Conservation (phyloP, 2,797 vertebrate species). For the Sciaenops ocellatus region DNA sequence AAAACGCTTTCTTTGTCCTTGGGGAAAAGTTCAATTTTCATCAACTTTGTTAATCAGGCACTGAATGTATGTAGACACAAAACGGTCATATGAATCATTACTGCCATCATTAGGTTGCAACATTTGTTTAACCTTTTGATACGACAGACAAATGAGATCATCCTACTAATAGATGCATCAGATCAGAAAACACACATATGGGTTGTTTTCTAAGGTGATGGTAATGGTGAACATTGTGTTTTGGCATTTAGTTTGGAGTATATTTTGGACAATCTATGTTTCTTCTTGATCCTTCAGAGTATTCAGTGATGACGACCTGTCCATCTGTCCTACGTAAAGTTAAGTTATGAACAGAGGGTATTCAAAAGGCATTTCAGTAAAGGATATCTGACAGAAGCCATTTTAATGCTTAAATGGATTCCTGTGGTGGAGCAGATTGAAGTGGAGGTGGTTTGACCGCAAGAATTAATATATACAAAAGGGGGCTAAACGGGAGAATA, state of each 20-base stretch:
- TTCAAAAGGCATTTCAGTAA: slow-evolving; percentile 58
- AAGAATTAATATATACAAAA: slow-evolving; percentile 77
- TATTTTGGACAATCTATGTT: slow-evolving; percentile 4
- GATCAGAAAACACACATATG: background rate
- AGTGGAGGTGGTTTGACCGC: slow-evolving; percentile 71
- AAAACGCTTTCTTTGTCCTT: too few relatives aligned
- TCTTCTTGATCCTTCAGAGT: slow-evolving; percentile 2
- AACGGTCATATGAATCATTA: background rate
- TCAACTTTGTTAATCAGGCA: too few relatives aligned
- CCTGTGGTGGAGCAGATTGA: slow-evolving; percentile 74
- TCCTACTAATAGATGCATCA: background rate
- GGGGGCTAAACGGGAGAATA: slow-evolving; percentile 75
- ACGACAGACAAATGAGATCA: background rate
- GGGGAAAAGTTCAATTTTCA: too few relatives aligned
- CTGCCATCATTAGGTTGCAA: too few relatives aligned
- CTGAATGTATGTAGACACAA: background rate
- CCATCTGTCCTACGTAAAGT: slow-evolving; percentile 34
- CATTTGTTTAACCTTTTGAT: background rate
- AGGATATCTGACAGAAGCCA: slow-evolving; percentile 60
- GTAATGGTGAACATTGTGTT: slow-evolving; percentile 2
- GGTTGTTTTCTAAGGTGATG: background rate
- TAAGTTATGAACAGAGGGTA: slow-evolving; percentile 41
- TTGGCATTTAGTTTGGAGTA: background rate
- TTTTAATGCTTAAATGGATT: slow-evolving; percentile 75
- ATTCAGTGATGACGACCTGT: slow-evolving; percentile 28